A percentile compares a stretch with the other conserved stretches of the same genome.
Evolutionary conservation across 2,113 vertebrate genomes (phyloP).

Genomic region (Cyanoliseus patagonus): DNA sequence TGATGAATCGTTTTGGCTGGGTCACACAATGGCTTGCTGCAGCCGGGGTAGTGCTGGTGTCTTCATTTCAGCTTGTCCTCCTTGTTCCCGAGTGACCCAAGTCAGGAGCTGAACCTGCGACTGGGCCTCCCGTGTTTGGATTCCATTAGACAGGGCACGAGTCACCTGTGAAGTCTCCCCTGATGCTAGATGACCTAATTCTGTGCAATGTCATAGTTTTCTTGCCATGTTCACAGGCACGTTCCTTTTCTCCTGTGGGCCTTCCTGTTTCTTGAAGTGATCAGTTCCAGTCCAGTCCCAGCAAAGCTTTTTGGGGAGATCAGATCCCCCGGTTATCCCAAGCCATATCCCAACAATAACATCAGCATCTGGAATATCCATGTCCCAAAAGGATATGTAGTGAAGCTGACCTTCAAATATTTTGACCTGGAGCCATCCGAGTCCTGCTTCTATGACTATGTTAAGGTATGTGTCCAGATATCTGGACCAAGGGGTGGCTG

Average conservation of each 20-base stretch:
- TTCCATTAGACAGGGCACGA: background rate
- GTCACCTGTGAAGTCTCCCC: background rate
- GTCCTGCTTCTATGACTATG: constrained; percentile 86
- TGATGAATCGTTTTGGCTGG: background rate
- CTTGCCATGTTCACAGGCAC: constrained; percentile 52
- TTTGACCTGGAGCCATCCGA: constrained; percentile 88
- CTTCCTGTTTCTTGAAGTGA: constrained; percentile 4
- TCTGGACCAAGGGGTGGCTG: background rate
- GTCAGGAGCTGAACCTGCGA: background rate
- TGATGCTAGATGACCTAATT: background rate
- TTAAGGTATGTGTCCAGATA: constrained; percentile 78
- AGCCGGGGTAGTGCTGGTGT: background rate
- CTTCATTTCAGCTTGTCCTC: background rate
- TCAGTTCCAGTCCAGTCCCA: background rate
- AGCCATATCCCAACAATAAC: constrained; percentile 82
- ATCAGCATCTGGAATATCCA: constrained; percentile 77
- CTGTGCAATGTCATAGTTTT: background rate
- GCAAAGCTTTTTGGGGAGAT: constrained; percentile 77
- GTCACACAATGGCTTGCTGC: background rate
- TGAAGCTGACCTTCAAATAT: constrained; percentile 85
- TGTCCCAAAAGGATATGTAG: constrained; percentile 81
- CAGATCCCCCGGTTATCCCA: constrained; percentile 83
- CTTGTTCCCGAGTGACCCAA: background rate
- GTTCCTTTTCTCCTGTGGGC: background rate
- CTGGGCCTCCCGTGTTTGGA: background rate